Base-by-base conservation (phyloP, 2,888 invertebrate species). In the Caenorhabditis auriculariae region DNA sequence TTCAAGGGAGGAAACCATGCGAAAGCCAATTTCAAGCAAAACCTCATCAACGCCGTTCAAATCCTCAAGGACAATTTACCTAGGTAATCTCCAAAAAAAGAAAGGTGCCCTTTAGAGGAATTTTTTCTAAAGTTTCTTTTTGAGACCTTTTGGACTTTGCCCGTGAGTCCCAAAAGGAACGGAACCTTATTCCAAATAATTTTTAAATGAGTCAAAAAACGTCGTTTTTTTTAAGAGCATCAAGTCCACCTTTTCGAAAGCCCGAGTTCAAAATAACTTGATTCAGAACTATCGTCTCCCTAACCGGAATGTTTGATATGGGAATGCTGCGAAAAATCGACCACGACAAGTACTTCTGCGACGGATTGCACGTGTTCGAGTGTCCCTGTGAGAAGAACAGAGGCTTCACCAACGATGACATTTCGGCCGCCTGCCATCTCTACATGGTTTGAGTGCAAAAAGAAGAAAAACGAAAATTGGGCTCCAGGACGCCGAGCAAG, bases 241-340 rank as follows among this genome's bases (percentile, higher is more conserved):
- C n/a, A n/a, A n/a, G 9, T 41, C 9, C 21, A n/a, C 41, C 41
- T 41, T 41, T 17, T 41, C 21, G n/a, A 17, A 41, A 15, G 17
- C n/a, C n/a, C n/a, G n/a, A n/a, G n/a, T n/a, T n/a, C n/a, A 4
- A 6, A 17, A 17, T 19, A 39, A 39, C 12, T 39, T 39, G n/a
- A 44, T 24, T 7, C 44, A 9, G 72, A 46, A 75, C 73, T 0
- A 68, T 75, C 45, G 71, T 75, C 38, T 69, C 69, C 1, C 53
- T 75, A 32, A 71, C 72, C 7, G 75, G 75, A 50, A 75, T 75
- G 75, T 57, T 75, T 44, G 70, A 75, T 42, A 74, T 75, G 69
- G 43, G 63, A 35, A 67, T 75, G 69, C 56, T 75, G 29, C 54
- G 75, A 9, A 42, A 60, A 17, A 66, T 75, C 52, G 75, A 74